Evolutionary conservation across 2,888 invertebrate genomes (phyloP).

Genomic region (Hemicrepidius hirtus): DNA sequence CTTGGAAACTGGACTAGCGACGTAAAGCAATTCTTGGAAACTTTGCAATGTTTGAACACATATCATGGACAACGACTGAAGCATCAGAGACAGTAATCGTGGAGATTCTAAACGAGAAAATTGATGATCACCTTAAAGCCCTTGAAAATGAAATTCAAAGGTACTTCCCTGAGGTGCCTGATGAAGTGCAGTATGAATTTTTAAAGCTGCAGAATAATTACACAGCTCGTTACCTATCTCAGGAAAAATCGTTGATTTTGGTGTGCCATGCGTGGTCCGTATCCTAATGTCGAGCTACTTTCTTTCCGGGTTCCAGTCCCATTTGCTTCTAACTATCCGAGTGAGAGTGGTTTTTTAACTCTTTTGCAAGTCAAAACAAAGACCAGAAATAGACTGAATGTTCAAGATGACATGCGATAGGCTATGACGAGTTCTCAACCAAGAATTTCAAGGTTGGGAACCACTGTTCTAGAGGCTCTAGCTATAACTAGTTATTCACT

Average conservation of each 20-base stretch:
- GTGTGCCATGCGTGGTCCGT: background rate
- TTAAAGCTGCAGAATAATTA: background rate
- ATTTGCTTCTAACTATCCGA: background rate
- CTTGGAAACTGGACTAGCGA: background rate
- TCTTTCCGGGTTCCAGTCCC: background rate
- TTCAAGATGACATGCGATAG: background rate
- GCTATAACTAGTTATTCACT: no score
- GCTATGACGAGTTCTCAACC: background rate
- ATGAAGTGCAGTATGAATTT: conserved; percentile 1
- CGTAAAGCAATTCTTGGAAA: conserved; percentile 24
- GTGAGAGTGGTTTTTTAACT: background rate
- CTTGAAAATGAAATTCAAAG: conserved; percentile 8
- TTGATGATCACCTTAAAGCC: background rate
- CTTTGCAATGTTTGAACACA: no score
- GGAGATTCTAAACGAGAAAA: conserved; percentile 8
- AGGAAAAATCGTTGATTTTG: background rate
- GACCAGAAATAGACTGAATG: background rate
- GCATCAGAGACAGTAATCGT: background rate
- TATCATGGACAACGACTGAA: no score
- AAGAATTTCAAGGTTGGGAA: no score
- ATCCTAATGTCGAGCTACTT: background rate
- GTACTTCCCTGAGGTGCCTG: background rate
- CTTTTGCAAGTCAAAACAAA: background rate
- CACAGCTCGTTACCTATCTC: background rate
- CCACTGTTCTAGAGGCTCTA: no score